Base-by-base conservation (phyloP, 2,888 invertebrate genomes). In the Leptopilina drosophilae region DNA sequence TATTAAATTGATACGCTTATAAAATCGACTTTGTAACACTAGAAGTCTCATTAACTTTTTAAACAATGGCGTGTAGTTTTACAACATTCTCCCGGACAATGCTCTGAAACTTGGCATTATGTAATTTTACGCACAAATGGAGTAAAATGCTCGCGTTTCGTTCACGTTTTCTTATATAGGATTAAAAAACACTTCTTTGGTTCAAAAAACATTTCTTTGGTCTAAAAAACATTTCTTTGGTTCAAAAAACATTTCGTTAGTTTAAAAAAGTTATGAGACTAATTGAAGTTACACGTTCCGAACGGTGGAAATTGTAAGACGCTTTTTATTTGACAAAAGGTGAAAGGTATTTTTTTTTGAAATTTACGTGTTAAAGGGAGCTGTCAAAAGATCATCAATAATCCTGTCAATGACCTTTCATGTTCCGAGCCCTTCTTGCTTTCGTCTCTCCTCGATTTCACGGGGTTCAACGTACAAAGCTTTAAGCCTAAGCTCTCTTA, bases 401-500 rank as follows among this genome's bases (percentile, higher is more conserved):
- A 73, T 53, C 53, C 73, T 73, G 56, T 53, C 73, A 73, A 33
- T 33, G 40, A 73, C 73, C 53, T 56, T 73, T 56, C 33, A 73
- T 56, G 53, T 26, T 49, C 26, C 33, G 4, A 56, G 8, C 33
- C 56, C 73, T 56, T 69, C 26, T 12, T 33, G 33, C 20, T 69
- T 69, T 49, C 3, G 26, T 33, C 14, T 49, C 8, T 33, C 33
- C 73, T 73, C 33, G 56, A 73, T 73, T 73, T 73, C 73, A 73
- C 56, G 73, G 73, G 53, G 73, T 73, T 33, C 53, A 73, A 33
- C 33, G 56, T 12, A 33, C 53, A 73, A 73, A 26, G 11, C 56
- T 53, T 33, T 73, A 73, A 73, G 73, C 73, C 33, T 73, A 73
- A 73, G 73, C 73, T 56, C 40, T n/a, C 73, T 56, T 73, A 53